Percentiles rank a stretch among this genome's conserved stretches.
These are phyloP conservation scores for Melanchra persicariae DNA, from an alignment of 2,888 invertebrate species.

Conservation along the genomic window DNA sequence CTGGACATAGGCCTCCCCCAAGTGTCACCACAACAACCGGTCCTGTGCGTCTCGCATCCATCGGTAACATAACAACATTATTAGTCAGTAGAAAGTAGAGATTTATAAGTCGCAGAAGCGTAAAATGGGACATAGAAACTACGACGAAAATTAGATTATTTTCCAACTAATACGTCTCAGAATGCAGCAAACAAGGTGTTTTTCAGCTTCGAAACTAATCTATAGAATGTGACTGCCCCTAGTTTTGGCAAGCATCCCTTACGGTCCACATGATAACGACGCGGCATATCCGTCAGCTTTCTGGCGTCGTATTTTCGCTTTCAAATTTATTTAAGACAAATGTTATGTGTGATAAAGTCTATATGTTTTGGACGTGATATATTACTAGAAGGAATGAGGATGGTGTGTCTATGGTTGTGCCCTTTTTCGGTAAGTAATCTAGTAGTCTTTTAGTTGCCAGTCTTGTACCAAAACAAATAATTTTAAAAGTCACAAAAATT, in stretches of 20 bases:
- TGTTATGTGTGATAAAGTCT: conserved; percentile 53
- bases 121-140: too few relatives aligned
- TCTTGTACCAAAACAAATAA: neutral
- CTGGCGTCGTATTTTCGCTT: conserved; percentile 55
- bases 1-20: too few relatives aligned
- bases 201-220: conserved; percentile 46
- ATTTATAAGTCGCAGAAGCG: too few relatives aligned
- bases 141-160: conserved; percentile 27
- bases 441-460: neutral
- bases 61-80: too few relatives aligned
- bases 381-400: neutral
- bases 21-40: too few relatives aligned
- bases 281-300: conserved; percentile 61
- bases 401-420: neutral
- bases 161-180: conserved; percentile 14
- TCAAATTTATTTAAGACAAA: conserved; percentile 58
- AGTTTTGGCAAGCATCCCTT: conserved; percentile 57
- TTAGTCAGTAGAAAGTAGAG: too few relatives aligned
- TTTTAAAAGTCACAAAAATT: too few relatives aligned
- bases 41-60: too few relatives aligned
- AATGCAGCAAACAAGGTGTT: conserved; percentile 54
- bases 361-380: conserved; percentile 45
- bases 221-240: conserved; percentile 33
- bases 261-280: conserved; percentile 59
- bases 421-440: neutral